Conservation (phyloP, 2,113 vertebrate species). For the Collichthys lucidus region DNA sequence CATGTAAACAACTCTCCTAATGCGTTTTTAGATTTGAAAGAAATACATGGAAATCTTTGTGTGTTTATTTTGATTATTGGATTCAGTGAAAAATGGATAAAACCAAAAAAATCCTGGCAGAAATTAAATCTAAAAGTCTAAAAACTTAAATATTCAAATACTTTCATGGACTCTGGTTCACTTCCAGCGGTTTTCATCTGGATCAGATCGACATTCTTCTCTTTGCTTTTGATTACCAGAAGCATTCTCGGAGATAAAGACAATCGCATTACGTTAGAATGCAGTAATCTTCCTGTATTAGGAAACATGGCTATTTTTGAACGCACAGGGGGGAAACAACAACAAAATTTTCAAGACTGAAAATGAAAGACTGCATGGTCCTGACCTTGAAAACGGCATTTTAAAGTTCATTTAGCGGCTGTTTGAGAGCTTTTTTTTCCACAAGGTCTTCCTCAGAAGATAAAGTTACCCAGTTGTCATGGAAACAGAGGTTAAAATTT, state of each 20-base stretch:
- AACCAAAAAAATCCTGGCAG: background rate
- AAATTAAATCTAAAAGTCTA: background rate
- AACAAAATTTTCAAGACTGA: background rate
- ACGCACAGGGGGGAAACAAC: too few relatives aligned
- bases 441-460: background rate
- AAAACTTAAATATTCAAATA: background rate
- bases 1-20: background rate
- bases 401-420: too few relatives aligned
- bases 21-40: background rate
- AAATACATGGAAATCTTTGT: background rate
- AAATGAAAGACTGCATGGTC: too few relatives aligned
- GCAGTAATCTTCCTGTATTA: background rate
- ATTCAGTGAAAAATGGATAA: background rate
- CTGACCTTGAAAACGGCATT: too few relatives aligned
- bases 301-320: too few relatives aligned
- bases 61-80: background rate
- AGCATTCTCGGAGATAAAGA: background rate
- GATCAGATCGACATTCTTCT: background rate
- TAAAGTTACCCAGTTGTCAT: background rate
- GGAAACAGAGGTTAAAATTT: background rate
- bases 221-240: background rate
- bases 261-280: background rate
- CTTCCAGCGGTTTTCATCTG: conserved; percentile 18
- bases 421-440: too few relatives aligned
- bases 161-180: background rate